Base-by-base conservation (phyloP, 2,797 vertebrate genomes). In the Sternotherus odoratus region DNA sequence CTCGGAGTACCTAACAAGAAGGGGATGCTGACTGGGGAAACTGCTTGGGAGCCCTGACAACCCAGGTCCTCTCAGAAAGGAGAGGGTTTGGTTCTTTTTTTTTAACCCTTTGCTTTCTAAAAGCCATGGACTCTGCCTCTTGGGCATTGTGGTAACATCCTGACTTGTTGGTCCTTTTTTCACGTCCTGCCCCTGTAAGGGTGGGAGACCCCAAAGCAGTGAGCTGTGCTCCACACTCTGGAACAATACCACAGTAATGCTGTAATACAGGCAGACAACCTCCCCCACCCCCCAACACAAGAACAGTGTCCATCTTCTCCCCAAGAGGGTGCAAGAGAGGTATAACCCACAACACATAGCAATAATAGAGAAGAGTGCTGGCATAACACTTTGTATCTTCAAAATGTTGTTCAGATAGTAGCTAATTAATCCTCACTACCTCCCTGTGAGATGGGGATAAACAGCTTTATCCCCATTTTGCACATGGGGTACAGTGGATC, bases 371-470 rank as follows among this genome's bases (percentile, higher is more conserved):
- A 74, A 48, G 13, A 12, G 72, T 30, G 46, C 51, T 48, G 81
- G 92, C n/a, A 15, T 16, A 54, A 7, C 8, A 23, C 77, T 30
- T n/a, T n/a, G 19, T 30, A 60, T 17, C 13, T 82, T 72, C 28
- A 43, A 75, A 87, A 23, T 24, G 16, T 9, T 79, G 1, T 84
- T 89, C 48, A 17, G 79, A 50, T 28, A 33, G 4, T 36, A 39
- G 4, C 33, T 21, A 33, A 77, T 36, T 0, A 0, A 77, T 48
- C 53, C 13, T 3, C 36, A 12, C 1, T 4, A 39, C 6, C 33
- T 79, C 85, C 43, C 23, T 1, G 1, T 53, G 0, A 81, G 23
- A 85, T 43, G 46, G 15, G 51, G 8, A 10, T 39, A 82, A 90
- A 30, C 3, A 1, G 10, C 3, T 69, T 39, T 39, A 39, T 1